phyloP scores from a whole-genome alignment of 2,797 vertebrate species.

The Telmatherina bonti region DNA sequence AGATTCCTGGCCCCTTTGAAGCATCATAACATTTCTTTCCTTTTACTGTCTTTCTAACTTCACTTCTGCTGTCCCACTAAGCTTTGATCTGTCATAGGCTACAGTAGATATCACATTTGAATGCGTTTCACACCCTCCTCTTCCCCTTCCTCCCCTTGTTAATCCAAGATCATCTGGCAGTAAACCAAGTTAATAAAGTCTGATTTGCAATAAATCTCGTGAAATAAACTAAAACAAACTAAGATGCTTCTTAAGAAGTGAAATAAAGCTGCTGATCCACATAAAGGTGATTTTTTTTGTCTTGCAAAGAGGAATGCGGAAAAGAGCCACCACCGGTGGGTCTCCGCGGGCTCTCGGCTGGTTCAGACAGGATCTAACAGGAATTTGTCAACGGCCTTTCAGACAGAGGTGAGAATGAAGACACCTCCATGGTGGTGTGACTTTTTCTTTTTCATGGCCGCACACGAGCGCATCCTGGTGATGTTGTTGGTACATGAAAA shows the following conservation, averaged over 20 bases:
- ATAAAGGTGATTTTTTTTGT: too few relatives aligned
- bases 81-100: conserved; percentile 69
- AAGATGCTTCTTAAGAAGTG: background rate
- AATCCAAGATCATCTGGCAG: conserved; percentile 54
- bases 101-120: conserved; percentile 45
- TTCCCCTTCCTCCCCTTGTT: conserved; percentile 27
- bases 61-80: conserved; percentile 55
- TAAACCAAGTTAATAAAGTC: conserved; percentile 56
- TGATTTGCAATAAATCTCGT: background rate
- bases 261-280: background rate
- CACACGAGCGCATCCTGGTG: background rate
- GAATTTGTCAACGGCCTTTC: conserved; percentile 46
- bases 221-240: background rate
- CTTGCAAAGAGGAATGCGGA: background rate
- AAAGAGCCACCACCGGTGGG: background rate
- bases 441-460: conserved; percentile 46
- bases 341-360: conserved; percentile 8
- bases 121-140: conserved; percentile 28
- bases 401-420: conserved; percentile 64
- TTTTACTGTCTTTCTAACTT: conserved; percentile 38
- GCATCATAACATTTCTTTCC: background rate
- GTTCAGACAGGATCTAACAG: conserved; percentile 71
- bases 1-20: background rate
- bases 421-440: conserved; percentile 66
- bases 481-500: background rate